Evolutionary conservation across 1,140 invertebrate genomes (phyloP), one percentile per base, ranked within the genome.

Genomic region (Acromyrmex charruanus): DNA sequence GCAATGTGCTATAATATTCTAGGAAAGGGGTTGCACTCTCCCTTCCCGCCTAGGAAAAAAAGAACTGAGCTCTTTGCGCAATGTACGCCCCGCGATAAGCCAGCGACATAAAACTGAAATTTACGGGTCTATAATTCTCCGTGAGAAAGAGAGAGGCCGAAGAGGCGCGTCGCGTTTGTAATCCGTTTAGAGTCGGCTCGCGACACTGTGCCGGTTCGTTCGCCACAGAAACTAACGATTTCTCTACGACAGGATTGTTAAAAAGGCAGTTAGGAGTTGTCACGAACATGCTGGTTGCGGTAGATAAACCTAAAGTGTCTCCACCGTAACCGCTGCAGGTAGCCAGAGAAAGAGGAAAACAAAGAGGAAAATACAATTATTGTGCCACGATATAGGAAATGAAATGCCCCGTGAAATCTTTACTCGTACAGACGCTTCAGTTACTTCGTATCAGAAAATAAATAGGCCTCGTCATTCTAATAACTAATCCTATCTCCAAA

Each of bases 181-280:
- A 81, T 81, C 31, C 49, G 61, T 81, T 71, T 71, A 28, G 6
- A 68, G 4, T 35, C 44, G 35, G 14, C 49, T 69, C 28, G 44
- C 44, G 14, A 35, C 31, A 35, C 31, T 35, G 31, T 35, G 31
- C 31, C 44, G 21, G 14, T 31, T 7, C 9, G 9, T 31, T 66
- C 77, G n/a, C 28, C 49, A 31, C 49, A 58, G 77, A 71, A 58
- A 39, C 65, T 80, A 80, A 81, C 77, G 77, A 81, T 71, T 81
- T 81, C 77, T 81, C 31, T 28, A 71, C 49, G 77, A 55, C 28
- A 9, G 65, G 31, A 69, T 71, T 53, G 53, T 81, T 81, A 81
- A 81, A 81, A 55, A 69, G 16, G 65, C 65, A 81, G 77, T 79
- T 85, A 63, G 65, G 31, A 85, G 58, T 65, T 65, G 82, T 85